Evolutionary conservation across 2,797 vertebrate genomes (phyloP).

Genomic region (Typhlichthys eigenmanni): DNA sequence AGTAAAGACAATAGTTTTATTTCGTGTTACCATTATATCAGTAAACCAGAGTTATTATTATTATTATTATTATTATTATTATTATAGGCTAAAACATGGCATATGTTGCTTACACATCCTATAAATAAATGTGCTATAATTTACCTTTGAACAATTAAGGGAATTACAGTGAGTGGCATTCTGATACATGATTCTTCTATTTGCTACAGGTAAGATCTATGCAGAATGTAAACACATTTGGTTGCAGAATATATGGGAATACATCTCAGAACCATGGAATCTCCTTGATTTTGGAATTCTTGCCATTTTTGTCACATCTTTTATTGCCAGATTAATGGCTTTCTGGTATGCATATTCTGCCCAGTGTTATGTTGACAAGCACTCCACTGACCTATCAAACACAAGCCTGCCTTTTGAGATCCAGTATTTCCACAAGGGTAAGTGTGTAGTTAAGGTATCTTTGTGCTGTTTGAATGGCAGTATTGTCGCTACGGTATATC

Average conservation of each 20-base stretch:
- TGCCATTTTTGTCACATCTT: constrained; percentile 92
- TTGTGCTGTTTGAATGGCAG: neutral
- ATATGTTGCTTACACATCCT: neutral
- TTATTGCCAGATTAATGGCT: constrained; percentile 93
- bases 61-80: too few species aligned
- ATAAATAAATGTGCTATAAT: neutral
- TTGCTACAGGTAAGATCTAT: constrained; percentile 90
- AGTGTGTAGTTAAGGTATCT: constrained; percentile 55
- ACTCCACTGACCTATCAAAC: constrained; percentile 80
- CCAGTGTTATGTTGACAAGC: constrained; percentile 86
- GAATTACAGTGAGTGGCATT: constrained; percentile 1
- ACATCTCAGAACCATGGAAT: constrained; percentile 94
- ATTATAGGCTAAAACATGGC: neutral
- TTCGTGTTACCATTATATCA: too few species aligned
- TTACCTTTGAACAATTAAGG: neutral
- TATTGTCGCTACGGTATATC: neutral
- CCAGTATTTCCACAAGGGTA: constrained; percentile 93
- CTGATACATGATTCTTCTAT: constrained; percentile 7
- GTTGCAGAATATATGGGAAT: constrained; percentile 92
- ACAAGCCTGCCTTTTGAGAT: constrained; percentile 84
- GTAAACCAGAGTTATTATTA: too few species aligned
- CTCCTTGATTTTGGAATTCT: constrained; percentile 96
- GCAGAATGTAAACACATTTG: constrained; percentile 95
- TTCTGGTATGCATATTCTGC: constrained; percentile 93
- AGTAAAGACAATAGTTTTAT: neutral